These are phyloP conservation scores for Metacarcinus magister DNA, from an alignment of 2,888 invertebrate genomes.

Conservation along the genomic window DNA sequence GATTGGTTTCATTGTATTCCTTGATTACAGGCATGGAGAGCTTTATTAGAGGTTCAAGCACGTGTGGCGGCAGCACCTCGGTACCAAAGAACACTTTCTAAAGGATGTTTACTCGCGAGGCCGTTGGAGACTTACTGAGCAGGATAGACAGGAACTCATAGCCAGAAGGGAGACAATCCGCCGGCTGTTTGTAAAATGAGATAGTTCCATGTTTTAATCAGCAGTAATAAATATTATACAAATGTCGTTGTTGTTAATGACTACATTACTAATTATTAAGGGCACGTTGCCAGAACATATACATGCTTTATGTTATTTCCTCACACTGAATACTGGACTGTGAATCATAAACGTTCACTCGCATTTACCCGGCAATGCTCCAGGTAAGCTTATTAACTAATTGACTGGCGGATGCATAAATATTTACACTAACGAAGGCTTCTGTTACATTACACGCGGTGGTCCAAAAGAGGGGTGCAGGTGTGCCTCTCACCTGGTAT, in stretches of 20 bases:
- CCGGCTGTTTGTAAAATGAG: background rate
- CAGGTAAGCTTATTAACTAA: constrained; percentile 27
- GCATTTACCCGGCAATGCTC: background rate
- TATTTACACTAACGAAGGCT: background rate
- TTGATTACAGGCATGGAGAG: background rate
- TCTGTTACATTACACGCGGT: background rate
- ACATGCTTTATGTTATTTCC: constrained; percentile 22
- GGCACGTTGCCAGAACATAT: background rate
- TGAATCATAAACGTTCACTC: constrained; percentile 6
- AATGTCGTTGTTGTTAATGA: constrained; percentile 26
- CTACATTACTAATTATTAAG: background rate
- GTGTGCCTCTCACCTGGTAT: background rate
- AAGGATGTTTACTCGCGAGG: background rate
- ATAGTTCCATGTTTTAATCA: background rate
- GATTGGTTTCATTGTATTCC: background rate
- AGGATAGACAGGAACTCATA: background rate
- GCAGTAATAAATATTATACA: background rate
- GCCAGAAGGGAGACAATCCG: background rate
- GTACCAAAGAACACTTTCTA: background rate
- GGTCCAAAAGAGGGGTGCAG: background rate
- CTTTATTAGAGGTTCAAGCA: background rate
- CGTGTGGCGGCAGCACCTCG: background rate
- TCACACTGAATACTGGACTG: background rate
- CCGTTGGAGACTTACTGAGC: background rate
- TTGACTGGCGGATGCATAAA: constrained; percentile 34